phyloP scores from a whole-genome alignment of 1,140 invertebrate genomes.

The Solenopsis invicta region DNA sequence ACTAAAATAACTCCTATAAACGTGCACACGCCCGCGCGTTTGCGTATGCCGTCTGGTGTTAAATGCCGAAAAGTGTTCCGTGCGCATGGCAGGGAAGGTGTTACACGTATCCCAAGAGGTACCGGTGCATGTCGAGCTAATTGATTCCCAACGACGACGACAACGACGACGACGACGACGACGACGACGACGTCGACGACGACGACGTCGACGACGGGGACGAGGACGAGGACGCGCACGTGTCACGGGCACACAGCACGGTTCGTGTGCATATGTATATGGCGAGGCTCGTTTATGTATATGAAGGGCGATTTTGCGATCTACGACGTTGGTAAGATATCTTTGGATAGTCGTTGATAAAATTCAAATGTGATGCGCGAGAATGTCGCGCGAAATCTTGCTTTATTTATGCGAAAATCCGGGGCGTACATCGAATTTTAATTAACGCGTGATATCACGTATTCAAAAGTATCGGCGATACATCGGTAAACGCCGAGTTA shows the following conservation, averaged over 20 bases:
- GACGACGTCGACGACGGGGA: conserved; percentile 12
- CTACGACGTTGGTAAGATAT: neutral
- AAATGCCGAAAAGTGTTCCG: conserved; percentile 80
- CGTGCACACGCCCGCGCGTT: conserved; percentile 33
- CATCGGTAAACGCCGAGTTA: conserved; percentile 23
- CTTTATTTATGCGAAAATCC: conserved; percentile 39
- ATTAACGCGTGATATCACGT: conserved; percentile 33
- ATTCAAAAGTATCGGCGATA: conserved; percentile 36
- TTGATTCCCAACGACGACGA: conserved; percentile 76
- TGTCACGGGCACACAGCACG: conserved; percentile 61
- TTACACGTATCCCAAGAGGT: conserved; percentile 72
- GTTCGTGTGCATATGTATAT: conserved; percentile 67
- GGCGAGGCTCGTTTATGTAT: conserved; percentile 62
- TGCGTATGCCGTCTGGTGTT: conserved; percentile 70
- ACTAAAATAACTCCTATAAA: conserved; percentile 45
- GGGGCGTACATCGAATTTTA: conserved; percentile 46
- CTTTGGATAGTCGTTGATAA: neutral
- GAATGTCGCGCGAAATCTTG: conserved; percentile 49
- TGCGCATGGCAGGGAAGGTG: conserved; percentile 69
- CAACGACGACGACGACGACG: conserved; percentile 20
- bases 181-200: conserved; percentile 67
- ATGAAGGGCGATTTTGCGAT: conserved; percentile 54
- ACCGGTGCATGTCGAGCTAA: conserved; percentile 76
- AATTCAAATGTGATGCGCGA: conserved; percentile 39
- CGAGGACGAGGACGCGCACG: conserved; percentile 54